These are phyloP conservation scores for Upupa epops DNA, from an alignment of 2,113 vertebrate genomes.

Conservation along the genomic window DNA sequence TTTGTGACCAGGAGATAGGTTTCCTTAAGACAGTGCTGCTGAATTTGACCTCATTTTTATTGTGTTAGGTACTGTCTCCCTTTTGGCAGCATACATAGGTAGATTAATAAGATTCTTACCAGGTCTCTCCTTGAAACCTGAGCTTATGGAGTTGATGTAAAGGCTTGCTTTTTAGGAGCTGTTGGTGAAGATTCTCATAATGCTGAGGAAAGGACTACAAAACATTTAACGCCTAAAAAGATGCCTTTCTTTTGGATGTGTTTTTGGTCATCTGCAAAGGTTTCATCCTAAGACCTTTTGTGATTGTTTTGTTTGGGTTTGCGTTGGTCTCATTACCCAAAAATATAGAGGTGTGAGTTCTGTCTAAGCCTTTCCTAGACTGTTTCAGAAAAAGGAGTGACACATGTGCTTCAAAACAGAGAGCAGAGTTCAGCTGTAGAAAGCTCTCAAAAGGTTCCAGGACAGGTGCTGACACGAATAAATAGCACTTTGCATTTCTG, in stretches of 20 bases:
- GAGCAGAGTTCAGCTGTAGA: not conserved
- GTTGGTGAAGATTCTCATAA: not conserved
- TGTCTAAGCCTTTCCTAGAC: not conserved
- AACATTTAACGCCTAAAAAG: not conserved
- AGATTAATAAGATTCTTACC: conserved; percentile 24
- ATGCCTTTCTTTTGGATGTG: not conserved
- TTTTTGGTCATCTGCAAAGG: not conserved
- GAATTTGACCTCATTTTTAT: conserved; percentile 40
- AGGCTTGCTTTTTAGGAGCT: not conserved
- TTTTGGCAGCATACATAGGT: not conserved
- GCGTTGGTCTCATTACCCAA: not conserved
- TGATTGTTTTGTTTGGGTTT: not conserved
- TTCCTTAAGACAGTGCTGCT: conserved; percentile 24
- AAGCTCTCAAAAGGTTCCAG: conserved; percentile 24
- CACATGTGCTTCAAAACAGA: conserved; percentile 25
- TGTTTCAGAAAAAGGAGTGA: not conserved
- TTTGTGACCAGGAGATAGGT: conserved; percentile 38
- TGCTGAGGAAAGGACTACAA: not conserved
- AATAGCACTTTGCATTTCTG: conserved; percentile 28
- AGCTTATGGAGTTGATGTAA: not conserved
- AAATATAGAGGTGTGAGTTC: not conserved
- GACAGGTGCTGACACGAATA: conserved; percentile 24
- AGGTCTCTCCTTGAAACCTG: conserved; percentile 9
- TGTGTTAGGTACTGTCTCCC: conserved; percentile 13
- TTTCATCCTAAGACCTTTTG: not conserved